Evolutionary conservation across 2,888 invertebrate genomes (phyloP).

Genomic region (Pachymerium ferrugineum): DNA sequence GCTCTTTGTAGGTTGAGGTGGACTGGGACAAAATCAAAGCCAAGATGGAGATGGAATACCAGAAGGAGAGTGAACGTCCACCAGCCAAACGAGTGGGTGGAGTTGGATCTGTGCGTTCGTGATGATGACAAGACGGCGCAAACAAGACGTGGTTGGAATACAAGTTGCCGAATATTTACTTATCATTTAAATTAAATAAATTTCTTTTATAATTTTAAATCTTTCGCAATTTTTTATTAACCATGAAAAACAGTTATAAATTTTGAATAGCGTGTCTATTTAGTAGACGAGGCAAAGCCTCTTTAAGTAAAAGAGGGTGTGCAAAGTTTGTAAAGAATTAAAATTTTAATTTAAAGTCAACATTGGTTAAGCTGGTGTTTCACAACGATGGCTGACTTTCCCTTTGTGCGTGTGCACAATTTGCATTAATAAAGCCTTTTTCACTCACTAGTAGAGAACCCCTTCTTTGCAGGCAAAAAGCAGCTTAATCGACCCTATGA

Average conservation of each 20-base stretch:
- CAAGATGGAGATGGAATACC: conserved; percentile 49
- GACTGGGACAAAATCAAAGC: conserved; percentile 52
- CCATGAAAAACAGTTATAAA: too few relatives aligned
- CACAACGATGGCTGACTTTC: conserved; percentile 12
- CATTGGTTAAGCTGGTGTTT: conserved; percentile 18
- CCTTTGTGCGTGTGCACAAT: neutral
- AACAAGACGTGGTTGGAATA: conserved; percentile 22
- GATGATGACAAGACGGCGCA: conserved; percentile 22
- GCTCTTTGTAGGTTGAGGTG: conserved; percentile 48
- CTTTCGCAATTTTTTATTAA: neutral
- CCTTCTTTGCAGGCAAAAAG: conserved; percentile 12
- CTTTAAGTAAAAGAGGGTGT: neutral
- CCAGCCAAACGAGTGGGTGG: conserved; percentile 23
- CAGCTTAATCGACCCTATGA: conserved; percentile 15
- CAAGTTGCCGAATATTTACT: conserved; percentile 16
- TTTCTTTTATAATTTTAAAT: neutral
- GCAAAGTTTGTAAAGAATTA: conserved; percentile 22
- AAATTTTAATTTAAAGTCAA: conserved; percentile 27
- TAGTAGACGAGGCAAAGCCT: conserved; percentile 15
- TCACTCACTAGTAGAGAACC: conserved; percentile 6
- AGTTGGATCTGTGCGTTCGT: neutral
- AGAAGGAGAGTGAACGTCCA: conserved; percentile 42
- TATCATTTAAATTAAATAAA: neutral
- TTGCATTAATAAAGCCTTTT: conserved; percentile 24
- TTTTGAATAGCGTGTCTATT: too few relatives aligned